These are phyloP conservation scores for Radopholus similis DNA, from an alignment of 1,140 invertebrate species.

Conservation along the genomic window DNA sequence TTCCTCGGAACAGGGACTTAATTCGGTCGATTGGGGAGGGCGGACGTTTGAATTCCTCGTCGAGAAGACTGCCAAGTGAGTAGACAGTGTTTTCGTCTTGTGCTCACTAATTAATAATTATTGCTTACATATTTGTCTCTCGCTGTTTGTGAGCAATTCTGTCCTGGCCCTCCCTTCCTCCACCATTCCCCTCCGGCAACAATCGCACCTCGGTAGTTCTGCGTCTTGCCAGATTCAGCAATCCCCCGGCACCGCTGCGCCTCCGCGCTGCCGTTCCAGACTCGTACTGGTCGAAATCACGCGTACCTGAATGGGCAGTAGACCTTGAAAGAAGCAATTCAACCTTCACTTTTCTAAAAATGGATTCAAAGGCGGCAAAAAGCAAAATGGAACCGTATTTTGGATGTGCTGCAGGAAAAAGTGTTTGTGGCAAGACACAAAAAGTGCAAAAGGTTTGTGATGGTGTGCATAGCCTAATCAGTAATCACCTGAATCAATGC, in stretches of 20 bases:
- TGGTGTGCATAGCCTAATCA: not conserved
- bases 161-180: conserved; percentile 4
- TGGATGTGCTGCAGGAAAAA: not conserved
- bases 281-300: too few relatives aligned
- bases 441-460: not conserved
- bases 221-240: conserved; percentile 48
- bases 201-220: conserved; percentile 52
- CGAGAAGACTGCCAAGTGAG: conserved; percentile 23
- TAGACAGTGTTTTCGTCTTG: conserved; percentile 15
- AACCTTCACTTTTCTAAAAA: too few relatives aligned
- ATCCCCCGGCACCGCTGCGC: not conserved
- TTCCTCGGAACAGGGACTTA: conserved; percentile 46
- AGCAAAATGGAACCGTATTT: not conserved
- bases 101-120: conserved; percentile 1
- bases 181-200: conserved; percentile 2
- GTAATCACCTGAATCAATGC: too few relatives aligned
- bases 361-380: too few relatives aligned
- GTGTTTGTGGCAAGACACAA: too few relatives aligned
- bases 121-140: conserved; percentile 36
- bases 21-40: conserved; percentile 55
- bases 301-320: too few relatives aligned
- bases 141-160: conserved; percentile 33
- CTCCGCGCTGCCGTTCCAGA: too few relatives aligned
- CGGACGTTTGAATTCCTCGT: conserved; percentile 53
- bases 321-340: too few relatives aligned